phyloP scores from a whole-genome alignment of 2,888 invertebrate species.

The Ennomos fuscantarius region DNA sequence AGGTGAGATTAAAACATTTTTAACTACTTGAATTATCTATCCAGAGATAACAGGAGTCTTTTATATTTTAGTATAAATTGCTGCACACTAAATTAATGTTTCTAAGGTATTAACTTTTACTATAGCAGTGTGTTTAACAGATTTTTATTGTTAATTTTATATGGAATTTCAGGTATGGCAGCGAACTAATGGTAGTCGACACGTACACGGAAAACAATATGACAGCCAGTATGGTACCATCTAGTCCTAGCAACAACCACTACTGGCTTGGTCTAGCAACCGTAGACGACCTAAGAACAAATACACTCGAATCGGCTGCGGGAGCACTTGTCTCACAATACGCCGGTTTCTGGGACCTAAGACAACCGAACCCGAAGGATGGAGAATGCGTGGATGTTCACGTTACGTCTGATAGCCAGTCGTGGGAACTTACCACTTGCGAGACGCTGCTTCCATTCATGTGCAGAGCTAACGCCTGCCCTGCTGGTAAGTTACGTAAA shows the following conservation, averaged over 20 bases:
- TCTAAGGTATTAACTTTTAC: too few species aligned
- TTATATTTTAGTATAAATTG: too few species aligned
- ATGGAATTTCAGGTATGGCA: constrained; percentile 92
- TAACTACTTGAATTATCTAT: too few species aligned
- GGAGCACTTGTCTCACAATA: constrained; percentile 96
- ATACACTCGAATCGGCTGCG: constrained; percentile 97
- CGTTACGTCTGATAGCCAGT: constrained; percentile 90
- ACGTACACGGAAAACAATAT: constrained; percentile 96
- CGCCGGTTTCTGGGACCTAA: constrained; percentile 96
- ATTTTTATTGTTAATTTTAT: constrained; percentile 3
- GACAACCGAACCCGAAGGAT: constrained; percentile 93
- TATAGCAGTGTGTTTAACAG: too few species aligned
- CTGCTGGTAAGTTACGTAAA: constrained; percentile 85
- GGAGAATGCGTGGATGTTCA: constrained; percentile 96
- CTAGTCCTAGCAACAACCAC: constrained; percentile 88
- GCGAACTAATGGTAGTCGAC: constrained; percentile 96
- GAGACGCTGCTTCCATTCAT: constrained; percentile 97
- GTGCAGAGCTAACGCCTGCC: constrained; percentile 96
- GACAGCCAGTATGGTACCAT: constrained; percentile 91
- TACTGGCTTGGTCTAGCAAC: constrained; percentile 97
- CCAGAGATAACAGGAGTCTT: too few species aligned
- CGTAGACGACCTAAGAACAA: constrained; percentile 95
- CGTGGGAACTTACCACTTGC: constrained; percentile 97
- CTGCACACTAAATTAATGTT: too few species aligned
- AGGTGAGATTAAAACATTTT: constrained; percentile 86